Base-by-base conservation (phyloP, 2,797 vertebrate species). In the Muscicapa striata region DNA sequence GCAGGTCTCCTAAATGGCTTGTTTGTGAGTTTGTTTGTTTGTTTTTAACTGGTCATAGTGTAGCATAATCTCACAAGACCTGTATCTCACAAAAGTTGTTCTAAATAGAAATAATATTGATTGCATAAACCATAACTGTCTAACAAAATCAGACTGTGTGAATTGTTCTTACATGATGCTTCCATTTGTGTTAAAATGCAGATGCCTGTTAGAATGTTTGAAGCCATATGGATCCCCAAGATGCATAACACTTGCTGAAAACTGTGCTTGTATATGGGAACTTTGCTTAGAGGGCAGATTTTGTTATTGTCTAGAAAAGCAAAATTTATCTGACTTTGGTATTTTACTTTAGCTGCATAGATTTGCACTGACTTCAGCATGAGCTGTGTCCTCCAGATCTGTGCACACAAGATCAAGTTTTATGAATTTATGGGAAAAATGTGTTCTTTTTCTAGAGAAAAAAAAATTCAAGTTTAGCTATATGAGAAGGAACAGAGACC, bases 171-270 rank as follows among this genome's bases (percentile, higher is more conserved):
- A 52, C 18, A 36, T 54, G 36, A 21, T 49, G 10, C 19, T 84
- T 74, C 38, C 27, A 63, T 85, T 94, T 86, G 11, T 81, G 40
- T 66, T 76, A 86, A 84, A 90, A 85, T 48, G 23, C 32, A 95
- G 52, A 84, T 68, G 34, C 69, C 26, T 81, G 7, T 62, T 67
- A 73, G 57, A 87, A 95, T 7, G 2, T 30, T 86, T 68, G 72
- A 86, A 95, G 57, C 49, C 90, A 82, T 86, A 90, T 77, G 83
- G 93, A 76, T 62, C 34, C 20, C 41, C 68, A 8, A 87, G 57
- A 54, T 68, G 59, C 61, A 48, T 85, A 86, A 82, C 59, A 45
- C 17, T 75, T 81, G 66, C 66, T 93, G 84, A 87, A 86, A 79
- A 91, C 73, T 57, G 14, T 6, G 27, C 41, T 92, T 84, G 32